Base-by-base conservation (phyloP, 2,113 vertebrate genomes). In the Toxotes jaculatrix region DNA sequence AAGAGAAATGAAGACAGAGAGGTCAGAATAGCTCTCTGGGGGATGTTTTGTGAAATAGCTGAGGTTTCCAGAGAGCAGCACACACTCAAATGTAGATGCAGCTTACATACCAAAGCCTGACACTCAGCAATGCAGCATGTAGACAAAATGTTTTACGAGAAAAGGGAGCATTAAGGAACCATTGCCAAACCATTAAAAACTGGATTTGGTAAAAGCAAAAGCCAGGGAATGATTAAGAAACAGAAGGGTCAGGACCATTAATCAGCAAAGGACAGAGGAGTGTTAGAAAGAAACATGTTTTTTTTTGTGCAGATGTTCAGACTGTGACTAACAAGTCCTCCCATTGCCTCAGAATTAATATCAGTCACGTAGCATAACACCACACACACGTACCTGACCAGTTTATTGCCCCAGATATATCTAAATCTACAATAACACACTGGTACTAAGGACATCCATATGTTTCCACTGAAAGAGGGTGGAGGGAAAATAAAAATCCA, bases 391-490 rank as follows among this genome's bases (percentile, higher is more conserved):
- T 19, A 59, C 12, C 49, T 56, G 2, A 4, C 13, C 9, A 36
- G 43, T 16, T 47, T 60, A 16, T 67, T 69, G 8, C 27, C 60
- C 32, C 45, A 59, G 31, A 71, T 43, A 16, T 21, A 14, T 83
- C 59, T 59, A 59, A 84, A 82, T 74, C 87, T 53, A 36, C 7
- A 74, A 85, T 55, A 93, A 85, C 67, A 87, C 69, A 67, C 67
- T 66, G 31, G 16, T 13, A 38, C 36, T 8, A 49, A 68, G 14
- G 21, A 38, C 31, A 32, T 16, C 43, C 80, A 87, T 73, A 51
- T 90, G 81, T 87, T 90, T 91, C 57, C 38, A 84, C 51, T 86
- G 11, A 85, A 74, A 72, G 16, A 68, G 63, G 80, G 72, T 42
- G 83, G 77, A 67, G 13, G 74, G 16, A 73, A 85, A 88, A 77